Percentiles rank a stretch among this genome's conserved stretches.
Evolutionary conservation across 2,888 invertebrate species (phyloP).

Genomic region (Sabatieria punctata): DNA sequence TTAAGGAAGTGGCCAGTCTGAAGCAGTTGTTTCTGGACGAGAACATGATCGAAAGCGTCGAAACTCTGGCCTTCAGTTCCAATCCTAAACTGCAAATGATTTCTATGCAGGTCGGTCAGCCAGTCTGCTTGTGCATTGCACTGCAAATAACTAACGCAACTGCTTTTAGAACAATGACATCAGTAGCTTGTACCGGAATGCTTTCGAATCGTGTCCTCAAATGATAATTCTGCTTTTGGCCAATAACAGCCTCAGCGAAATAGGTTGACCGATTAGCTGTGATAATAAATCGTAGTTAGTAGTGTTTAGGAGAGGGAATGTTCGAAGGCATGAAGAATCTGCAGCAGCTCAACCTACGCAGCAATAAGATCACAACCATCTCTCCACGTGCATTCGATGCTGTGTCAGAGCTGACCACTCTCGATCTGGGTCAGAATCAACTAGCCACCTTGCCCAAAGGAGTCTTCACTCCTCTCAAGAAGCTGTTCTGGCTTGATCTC

Average conservation of each 20-base stretch:
- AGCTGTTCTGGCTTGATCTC: slow-evolving; percentile 26
- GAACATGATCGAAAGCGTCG: slow-evolving; percentile 50
- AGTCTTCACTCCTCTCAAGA: slow-evolving; percentile 17
- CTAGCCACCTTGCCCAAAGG: neutral
- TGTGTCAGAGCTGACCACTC: slow-evolving; percentile 54
- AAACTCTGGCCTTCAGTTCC: slow-evolving; percentile 60
- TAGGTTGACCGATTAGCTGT: slow-evolving; percentile 34
- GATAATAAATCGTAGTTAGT: neutral
- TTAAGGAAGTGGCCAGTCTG: slow-evolving; percentile 55
- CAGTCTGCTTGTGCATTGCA: neutral
- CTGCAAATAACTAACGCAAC: neutral
- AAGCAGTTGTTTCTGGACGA: slow-evolving; percentile 44
- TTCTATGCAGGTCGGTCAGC: slow-evolving; percentile 43
- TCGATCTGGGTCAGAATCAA: slow-evolving; percentile 58
- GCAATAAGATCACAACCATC: slow-evolving; percentile 60
- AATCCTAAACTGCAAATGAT: slow-evolving; percentile 49
- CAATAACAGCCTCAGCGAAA: slow-evolving; percentile 55
- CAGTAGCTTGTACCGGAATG: slow-evolving; percentile 19
- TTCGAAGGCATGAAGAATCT: slow-evolving; percentile 49
- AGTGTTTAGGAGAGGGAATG: slow-evolving; percentile 20
- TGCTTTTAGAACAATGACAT: slow-evolving; percentile 6
- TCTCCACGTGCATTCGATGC: slow-evolving; percentile 58
- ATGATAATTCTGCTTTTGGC: slow-evolving; percentile 57
- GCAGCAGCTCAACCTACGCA: slow-evolving; percentile 54
- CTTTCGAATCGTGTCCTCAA: slow-evolving; percentile 38